A percentile compares a stretch with the other conserved stretches of the same genome.
phyloP scores from a whole-genome alignment of 2,113 vertebrate species.

The Podilymbus podiceps region DNA sequence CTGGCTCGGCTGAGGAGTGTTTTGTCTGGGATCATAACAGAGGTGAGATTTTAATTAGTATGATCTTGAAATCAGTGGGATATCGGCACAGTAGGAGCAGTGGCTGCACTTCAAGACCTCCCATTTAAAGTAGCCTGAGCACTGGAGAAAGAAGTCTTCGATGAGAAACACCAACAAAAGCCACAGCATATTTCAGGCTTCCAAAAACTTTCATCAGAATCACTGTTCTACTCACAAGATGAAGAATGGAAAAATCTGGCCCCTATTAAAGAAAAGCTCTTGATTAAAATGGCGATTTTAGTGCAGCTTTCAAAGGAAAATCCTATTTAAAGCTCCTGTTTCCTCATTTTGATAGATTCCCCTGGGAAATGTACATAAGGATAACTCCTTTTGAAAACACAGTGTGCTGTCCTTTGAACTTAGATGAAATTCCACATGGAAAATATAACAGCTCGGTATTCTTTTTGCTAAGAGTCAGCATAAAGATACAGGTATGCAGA shows the following conservation, averaged over 20 bases:
- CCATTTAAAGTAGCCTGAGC: not conserved
- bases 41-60: slow-evolving; percentile 9
- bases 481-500: not conserved
- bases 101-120: slow-evolving; percentile 2
- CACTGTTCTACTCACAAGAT: not conserved
- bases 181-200: not conserved
- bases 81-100: not conserved
- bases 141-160: not conserved
- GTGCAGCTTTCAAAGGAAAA: not conserved
- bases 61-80: not conserved
- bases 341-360: slow-evolving; percentile 19
- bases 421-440: not conserved
- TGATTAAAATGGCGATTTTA: not conserved
- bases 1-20: not conserved
- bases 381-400: not conserved
- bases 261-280: not conserved
- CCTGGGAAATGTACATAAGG: not conserved
- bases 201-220: not conserved
- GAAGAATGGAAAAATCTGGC: not conserved
- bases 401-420: not conserved
- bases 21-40: not conserved
- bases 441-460: not conserved
- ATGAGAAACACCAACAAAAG: not conserved
- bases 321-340: not conserved
- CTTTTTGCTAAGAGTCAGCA: not conserved